Conservation (phyloP, 2,797 vertebrate species). For the Rhinichthys osculus region DNA sequence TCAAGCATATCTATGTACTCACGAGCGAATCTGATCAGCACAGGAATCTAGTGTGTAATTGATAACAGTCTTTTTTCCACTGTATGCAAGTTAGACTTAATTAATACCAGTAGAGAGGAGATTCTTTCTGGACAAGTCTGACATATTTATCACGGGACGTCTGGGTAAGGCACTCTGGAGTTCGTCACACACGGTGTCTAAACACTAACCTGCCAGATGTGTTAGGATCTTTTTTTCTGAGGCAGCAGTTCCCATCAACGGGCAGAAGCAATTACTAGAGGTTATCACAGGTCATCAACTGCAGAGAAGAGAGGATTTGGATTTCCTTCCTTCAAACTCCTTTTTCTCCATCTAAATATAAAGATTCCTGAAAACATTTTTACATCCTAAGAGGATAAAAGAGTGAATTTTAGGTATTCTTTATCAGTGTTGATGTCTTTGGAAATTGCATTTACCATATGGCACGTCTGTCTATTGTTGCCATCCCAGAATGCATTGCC, state of each 20-base stretch:
- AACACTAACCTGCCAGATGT: constrained; percentile 89
- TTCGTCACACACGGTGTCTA: constrained; percentile 89
- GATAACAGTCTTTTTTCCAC: constrained; percentile 91
- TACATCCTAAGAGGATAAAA: constrained; percentile 53
- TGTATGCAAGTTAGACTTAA: constrained; percentile 88
- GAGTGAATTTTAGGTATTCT: constrained; percentile 58
- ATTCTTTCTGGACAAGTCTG: constrained; percentile 85
- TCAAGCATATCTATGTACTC: constrained; percentile 64
- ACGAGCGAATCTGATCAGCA: constrained; percentile 45
- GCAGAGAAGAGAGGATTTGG: constrained; percentile 83
- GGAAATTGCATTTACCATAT: constrained; percentile 74
- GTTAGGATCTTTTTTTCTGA: constrained; percentile 69
- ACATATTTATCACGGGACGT: constrained; percentile 95
- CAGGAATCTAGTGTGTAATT: constrained; percentile 81
- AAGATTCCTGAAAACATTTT: constrained; percentile 73
- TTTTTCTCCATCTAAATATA: constrained; percentile 78
- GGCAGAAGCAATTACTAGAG: constrained; percentile 88
- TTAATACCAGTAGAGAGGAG: constrained; percentile 93
- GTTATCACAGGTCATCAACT: constrained; percentile 96
- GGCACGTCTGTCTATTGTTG: constrained; percentile 73
- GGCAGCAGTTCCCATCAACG: constrained; percentile 83
- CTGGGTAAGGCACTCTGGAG: constrained; percentile 87
- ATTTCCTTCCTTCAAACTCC: constrained; percentile 75
- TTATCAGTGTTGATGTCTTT: constrained; percentile 72
- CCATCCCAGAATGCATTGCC: constrained; percentile 76